Evolutionary conservation across 1,140 invertebrate species (phyloP), one percentile per base, ranked within the genome.

Genomic region (Dinoponera quadriceps): DNA sequence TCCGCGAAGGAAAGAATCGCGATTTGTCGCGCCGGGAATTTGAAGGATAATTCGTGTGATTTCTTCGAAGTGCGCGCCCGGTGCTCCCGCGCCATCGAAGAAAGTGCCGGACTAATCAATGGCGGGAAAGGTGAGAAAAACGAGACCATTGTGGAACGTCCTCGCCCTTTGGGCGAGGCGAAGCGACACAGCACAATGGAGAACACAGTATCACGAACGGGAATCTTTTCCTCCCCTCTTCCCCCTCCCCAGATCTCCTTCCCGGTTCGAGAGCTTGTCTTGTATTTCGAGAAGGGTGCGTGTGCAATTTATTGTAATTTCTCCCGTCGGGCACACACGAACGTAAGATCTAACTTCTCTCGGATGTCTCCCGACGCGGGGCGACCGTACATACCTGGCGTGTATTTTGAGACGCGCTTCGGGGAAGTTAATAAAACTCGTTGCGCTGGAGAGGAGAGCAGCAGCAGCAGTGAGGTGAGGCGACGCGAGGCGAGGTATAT

Each of bases 261-360:
- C n/a, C 72, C 38, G 59, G 69, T 82, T 69, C 85, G 78, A 44
- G 38, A 1, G 72, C 78, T 69, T 49, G 84, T 89, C 78, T 89
- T 88, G 89, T 84, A 90, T 90, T 90, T 89, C 89, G 55, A 90
- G 88, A 89, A 89, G 89, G 88, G 89, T 89, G 66, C 82, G 69
- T 74, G 55, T 71, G 88, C 82, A 82, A 90, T 89, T 90, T 89
- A 88, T 89, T 88, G 83, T 85, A 84, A 89, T 86, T 82, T 86
- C 82, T 85, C 73, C n/a, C 60, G 38, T 65, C 55, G 18, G 25
- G 54, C 49, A 77, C 73, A 74, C 74, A 80, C 84, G 73, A 77
- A 62, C 78, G 27, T 38, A 72, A 74, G 54, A 85, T 78, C 85
- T 85, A 88, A 88, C 87, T 88, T 88, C 65, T 85, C 51, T 69